Evolutionary conservation across 2,113 vertebrate species (phyloP).

Genomic region (Semnornis frantzii): DNA sequence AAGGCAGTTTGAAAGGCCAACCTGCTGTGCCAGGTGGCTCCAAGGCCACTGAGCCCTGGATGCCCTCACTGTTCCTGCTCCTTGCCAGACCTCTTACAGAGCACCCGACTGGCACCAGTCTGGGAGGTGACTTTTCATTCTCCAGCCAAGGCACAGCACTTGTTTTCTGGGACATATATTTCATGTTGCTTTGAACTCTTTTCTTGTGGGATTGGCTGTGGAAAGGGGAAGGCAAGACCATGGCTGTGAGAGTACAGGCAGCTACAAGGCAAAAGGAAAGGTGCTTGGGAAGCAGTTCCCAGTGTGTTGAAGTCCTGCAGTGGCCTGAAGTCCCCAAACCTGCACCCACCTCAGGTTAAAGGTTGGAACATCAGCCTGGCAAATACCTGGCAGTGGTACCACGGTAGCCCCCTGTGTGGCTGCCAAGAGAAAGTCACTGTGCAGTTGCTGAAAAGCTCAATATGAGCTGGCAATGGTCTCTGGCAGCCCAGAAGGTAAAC

Average conservation of each 20-base stretch:
- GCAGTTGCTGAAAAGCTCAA: no score
- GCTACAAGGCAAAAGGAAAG: neutral
- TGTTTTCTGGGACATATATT: neutral
- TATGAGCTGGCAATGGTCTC: no score
- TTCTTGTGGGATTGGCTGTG: neutral
- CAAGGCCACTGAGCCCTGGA: slow-evolving; percentile 19
- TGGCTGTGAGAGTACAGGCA: neutral
- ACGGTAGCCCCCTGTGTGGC: neutral
- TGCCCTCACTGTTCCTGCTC: neutral
- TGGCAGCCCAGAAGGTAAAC: no score
- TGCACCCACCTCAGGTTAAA: neutral
- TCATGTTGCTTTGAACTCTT: neutral
- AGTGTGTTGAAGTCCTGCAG: neutral
- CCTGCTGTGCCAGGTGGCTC: neutral
- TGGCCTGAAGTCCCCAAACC: neutral
- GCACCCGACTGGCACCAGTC: neutral
- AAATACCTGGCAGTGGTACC: fast-evolving
- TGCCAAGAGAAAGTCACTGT: neutral
- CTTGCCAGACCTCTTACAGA: neutral
- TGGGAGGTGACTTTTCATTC: neutral
- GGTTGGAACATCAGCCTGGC: neutral
- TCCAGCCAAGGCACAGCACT: slow-evolving; percentile 1
- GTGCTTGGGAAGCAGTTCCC: neutral
- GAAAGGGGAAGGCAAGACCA: neutral
- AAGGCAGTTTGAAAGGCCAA: neutral